Evolutionary conservation across 2,797 vertebrate genomes (phyloP).

Genomic region (Chloroceryle amazona): DNA sequence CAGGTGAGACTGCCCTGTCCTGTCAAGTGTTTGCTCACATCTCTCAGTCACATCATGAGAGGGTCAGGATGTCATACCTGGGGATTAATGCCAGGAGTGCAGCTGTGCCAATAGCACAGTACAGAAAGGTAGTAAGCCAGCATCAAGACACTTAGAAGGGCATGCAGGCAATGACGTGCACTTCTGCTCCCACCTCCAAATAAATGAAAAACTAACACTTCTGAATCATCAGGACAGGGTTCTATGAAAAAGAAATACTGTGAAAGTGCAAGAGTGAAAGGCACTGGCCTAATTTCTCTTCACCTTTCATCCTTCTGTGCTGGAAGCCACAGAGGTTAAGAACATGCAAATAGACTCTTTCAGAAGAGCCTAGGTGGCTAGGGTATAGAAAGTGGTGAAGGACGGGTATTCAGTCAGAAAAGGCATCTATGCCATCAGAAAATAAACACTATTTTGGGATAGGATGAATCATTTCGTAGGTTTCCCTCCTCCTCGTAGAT

Average conservation of each 20-base stretch:
- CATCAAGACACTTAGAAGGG: neutral
- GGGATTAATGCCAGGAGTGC: neutral
- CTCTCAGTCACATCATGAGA: neutral
- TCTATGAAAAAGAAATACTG: neutral
- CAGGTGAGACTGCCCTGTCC: neutral
- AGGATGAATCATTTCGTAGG: neutral
- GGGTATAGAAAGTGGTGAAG: neutral
- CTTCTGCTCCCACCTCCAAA: neutral
- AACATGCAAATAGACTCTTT: neutral
- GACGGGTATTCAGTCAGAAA: neutral
- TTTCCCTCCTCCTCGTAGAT: neutral
- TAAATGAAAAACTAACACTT: neutral
- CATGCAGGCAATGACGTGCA: no score
- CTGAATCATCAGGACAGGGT: neutral
- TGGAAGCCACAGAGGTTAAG: neutral
- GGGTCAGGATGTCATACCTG: neutral
- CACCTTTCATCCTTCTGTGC: neutral
- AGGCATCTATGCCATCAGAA: neutral
- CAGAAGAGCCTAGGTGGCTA: neutral
- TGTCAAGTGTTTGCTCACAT: neutral
- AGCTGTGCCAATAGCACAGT: neutral
- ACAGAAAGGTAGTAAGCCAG: neutral
- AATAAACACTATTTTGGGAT: neutral
- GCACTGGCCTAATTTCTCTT: neutral
- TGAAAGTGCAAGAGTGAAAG: neutral